A percentile compares a stretch with the other conserved stretches of the same genome.
Evolutionary conservation across 1,140 invertebrate species (phyloP).

Genomic region (Armadillidium nasatum): DNA sequence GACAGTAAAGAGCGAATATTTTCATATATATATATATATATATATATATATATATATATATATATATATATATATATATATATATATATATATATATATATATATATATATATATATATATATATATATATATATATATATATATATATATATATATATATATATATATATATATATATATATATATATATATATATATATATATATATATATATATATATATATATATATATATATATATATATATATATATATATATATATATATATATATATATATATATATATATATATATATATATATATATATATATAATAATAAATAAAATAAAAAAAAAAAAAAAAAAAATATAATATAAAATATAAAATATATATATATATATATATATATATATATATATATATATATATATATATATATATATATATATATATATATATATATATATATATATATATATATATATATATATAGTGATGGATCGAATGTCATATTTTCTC

Average conservation of each 20-base stretch:
- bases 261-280: slow-evolving; percentile 9
- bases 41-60: too few relatives aligned
- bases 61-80: neutral
- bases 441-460: too few relatives aligned
- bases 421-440: too few relatives aligned
- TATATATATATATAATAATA: slow-evolving; percentile 3
- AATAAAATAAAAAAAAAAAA: too few relatives aligned
- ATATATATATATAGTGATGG: too few relatives aligned
- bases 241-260: neutral
- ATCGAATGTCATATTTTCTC: too few relatives aligned
- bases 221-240: slow-evolving; percentile 4
- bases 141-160: neutral
- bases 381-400: too few relatives aligned
- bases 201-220: slow-evolving; percentile 2
- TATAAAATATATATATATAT: too few relatives aligned
- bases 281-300: slow-evolving; percentile 5
- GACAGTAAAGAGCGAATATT: too few relatives aligned
- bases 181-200: slow-evolving; percentile 4
- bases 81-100: slow-evolving; percentile 10
- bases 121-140: slow-evolving; percentile 13
- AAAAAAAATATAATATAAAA: too few relatives aligned
- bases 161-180: neutral
- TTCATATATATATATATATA: too few relatives aligned
- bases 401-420: too few relatives aligned
- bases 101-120: slow-evolving; percentile 7